Evolutionary conservation across 1,140 invertebrate species (phyloP).

Genomic region (Drosophila seguyi): DNA sequence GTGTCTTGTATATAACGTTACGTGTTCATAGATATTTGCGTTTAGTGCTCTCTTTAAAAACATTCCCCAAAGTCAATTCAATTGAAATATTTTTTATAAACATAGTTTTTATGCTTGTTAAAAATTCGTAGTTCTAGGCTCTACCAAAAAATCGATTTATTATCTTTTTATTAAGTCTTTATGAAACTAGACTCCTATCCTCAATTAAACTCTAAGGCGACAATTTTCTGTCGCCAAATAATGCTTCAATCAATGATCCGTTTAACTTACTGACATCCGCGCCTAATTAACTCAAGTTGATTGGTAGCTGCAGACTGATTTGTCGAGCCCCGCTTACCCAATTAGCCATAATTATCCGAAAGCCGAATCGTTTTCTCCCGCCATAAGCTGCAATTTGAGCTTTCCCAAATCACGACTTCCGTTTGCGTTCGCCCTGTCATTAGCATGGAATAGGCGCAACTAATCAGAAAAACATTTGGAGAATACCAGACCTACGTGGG

Average conservation of each 20-base stretch:
- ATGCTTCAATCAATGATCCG: slow-evolving; percentile 20
- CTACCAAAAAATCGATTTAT: neutral
- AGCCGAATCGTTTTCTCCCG: slow-evolving; percentile 25
- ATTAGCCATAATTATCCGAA: slow-evolving; percentile 49
- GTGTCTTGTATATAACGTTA: neutral
- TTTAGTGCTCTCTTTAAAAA: neutral
- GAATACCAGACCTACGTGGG: slow-evolving; percentile 35
- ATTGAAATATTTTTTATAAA: no score
- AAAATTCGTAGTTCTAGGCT: neutral
- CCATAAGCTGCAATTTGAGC: slow-evolving; percentile 48
- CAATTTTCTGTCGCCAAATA: slow-evolving; percentile 12
- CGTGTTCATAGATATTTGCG: no score
- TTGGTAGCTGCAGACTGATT: slow-evolving; percentile 27
- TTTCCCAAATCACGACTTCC: slow-evolving; percentile 65
- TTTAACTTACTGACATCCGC: slow-evolving; percentile 10
- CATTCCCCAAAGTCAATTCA: neutral
- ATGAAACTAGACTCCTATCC: neutral
- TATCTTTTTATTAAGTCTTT: no score
- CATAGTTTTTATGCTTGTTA: no score
- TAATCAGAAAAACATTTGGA: slow-evolving; percentile 53
- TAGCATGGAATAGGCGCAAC: slow-evolving; percentile 58
- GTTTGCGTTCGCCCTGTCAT: slow-evolving; percentile 48
- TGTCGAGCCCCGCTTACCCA: slow-evolving; percentile 42
- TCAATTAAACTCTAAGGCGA: neutral
- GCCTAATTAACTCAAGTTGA: slow-evolving; percentile 39